Conservation (phyloP, 1,140 invertebrate species). For the Caerostris darwini region DNA sequence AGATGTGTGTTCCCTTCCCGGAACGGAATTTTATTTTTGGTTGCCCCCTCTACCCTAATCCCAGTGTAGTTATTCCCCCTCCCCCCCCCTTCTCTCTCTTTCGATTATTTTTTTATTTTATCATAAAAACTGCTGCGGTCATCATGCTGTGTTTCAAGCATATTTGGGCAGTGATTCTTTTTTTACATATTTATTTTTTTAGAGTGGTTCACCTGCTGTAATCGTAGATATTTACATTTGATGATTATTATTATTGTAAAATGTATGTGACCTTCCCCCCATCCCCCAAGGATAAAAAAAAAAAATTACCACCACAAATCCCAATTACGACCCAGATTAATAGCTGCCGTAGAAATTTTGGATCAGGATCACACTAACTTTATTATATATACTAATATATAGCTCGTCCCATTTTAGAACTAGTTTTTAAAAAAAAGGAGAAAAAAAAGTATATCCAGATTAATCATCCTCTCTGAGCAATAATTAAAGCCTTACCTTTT, state of each 20-base stretch:
- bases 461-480: conserved; percentile 77
- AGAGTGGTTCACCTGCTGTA: conserved; percentile 29
- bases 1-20: neutral
- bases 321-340: conserved; percentile 32
- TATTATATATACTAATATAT: neutral
- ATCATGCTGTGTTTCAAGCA: conserved; percentile 58
- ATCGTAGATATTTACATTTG: conserved; percentile 29
- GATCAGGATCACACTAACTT: conserved; percentile 49
- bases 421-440: conserved; percentile 30
- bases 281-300: neutral
- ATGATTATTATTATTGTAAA: neutral
- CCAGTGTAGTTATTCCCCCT: neutral
- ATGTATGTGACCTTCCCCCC: neutral
- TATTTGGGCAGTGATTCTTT: conserved; percentile 63
- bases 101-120: neutral
- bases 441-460: conserved; percentile 61
- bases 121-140: conserved; percentile 35
- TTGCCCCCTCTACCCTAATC: neutral
- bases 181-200: neutral
- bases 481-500: conserved; percentile 78
- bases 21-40: neutral
- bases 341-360: conserved; percentile 74
- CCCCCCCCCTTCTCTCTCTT: too few species aligned
- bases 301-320: too few species aligned
- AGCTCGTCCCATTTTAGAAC: conserved; percentile 70